phyloP scores from a whole-genome alignment of 2,888 invertebrate genomes.

The Tenthredo mesomela region DNA sequence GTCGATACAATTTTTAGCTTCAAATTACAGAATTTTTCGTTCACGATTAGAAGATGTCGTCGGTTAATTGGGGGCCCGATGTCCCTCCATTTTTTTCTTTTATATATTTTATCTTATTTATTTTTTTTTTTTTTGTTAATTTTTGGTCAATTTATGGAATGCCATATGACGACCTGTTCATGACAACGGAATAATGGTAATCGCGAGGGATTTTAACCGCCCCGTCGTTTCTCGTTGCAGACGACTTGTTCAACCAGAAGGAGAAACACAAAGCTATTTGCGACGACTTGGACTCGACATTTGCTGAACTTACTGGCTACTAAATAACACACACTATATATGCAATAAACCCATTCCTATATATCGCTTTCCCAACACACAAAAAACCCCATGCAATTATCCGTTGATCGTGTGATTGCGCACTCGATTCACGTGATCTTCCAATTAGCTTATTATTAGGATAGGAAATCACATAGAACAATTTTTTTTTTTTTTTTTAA shows the following conservation, averaged over 20 bases:
- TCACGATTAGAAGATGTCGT: neutral
- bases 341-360: slow-evolving; percentile 19
- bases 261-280: slow-evolving; percentile 98
- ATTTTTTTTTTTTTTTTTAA: neutral
- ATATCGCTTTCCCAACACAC: slow-evolving; percentile 9
- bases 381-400: neutral
- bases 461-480: slow-evolving; percentile 9
- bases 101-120: no score
- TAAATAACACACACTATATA: slow-evolving; percentile 79
- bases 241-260: slow-evolving; percentile 85
- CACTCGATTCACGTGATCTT: slow-evolving; percentile 12
- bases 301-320: slow-evolving; percentile 98
- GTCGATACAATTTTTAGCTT: neutral
- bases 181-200: neutral
- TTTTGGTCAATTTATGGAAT: neutral
- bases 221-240: slow-evolving; percentile 75
- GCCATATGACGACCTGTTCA: neutral
- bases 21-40: neutral
- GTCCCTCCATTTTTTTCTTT: neutral
- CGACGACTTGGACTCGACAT: slow-evolving; percentile 98
- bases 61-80: neutral
- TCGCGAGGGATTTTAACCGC: slow-evolving; percentile 38
- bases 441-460: slow-evolving; percentile 11
- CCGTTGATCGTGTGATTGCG: slow-evolving; percentile 18
- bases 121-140: neutral